Evolutionary conservation across 2,797 vertebrate genomes (phyloP).

Genomic region (Anisognathus igniventris): DNA sequence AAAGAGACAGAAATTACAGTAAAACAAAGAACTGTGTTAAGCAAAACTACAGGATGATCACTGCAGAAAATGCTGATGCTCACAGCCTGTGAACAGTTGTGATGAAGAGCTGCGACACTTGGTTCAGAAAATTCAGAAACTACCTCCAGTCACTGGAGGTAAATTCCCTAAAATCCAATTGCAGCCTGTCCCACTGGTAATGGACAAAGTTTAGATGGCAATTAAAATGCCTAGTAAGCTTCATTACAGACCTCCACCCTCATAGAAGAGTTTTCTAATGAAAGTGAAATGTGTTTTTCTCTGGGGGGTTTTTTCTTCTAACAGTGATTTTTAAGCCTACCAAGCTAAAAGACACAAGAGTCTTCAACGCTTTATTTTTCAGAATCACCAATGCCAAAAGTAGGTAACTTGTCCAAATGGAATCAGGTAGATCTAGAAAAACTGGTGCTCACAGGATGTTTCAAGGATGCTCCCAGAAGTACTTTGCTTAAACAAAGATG

Average conservation of each 20-base stretch:
- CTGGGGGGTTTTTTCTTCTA: not conserved
- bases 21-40: not conserved
- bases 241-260: not conserved
- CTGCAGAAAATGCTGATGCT: not conserved
- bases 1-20: not conserved
- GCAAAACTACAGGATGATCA: not conserved
- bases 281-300: not conserved
- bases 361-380: not conserved
- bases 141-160: not conserved
- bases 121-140: not conserved
- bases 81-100: not conserved
- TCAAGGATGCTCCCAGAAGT: not conserved
- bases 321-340: not conserved
- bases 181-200: not conserved
- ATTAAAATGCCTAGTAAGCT: not conserved
- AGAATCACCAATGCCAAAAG: not conserved
- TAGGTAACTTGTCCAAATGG: not conserved
- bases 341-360: not conserved
- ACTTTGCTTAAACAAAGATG: not conserved
- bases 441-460: not conserved
- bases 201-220: not conserved
- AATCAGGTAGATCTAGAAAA: not conserved
- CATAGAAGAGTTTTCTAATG: not conserved
- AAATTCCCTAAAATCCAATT: not conserved
- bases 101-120: rapidly evolving